Evolutionary conservation across 2,888 invertebrate species (phyloP), one percentile per base, ranked within the genome.

Genomic region (Drosophila meridiana): DNA sequence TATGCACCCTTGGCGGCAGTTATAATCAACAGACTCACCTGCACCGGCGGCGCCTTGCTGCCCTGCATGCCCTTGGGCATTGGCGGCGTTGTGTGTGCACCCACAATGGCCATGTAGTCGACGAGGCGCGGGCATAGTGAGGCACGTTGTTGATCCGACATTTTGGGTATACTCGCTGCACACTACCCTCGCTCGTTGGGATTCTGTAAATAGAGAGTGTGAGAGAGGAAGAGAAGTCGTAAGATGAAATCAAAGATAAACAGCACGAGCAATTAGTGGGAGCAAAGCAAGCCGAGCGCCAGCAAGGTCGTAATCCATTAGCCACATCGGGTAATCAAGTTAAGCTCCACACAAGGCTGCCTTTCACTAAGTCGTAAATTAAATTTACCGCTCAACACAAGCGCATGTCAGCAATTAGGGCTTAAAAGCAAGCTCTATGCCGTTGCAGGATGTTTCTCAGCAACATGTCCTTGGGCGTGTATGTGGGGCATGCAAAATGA

Each of bases 61-160:
- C 91, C 92, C 78, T 95, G 94, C 87, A 95, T 94, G 55, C 95
- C 95, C 65, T 95, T 90, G 60, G 89, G 92, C 68, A 90, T 90
- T 14, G 95, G 95, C 85, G 95, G 94, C 71, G 93, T 95, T 78
- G 97, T 96, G 81, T 97, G 95, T 38, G 97, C 97, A 89, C 99
- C 99, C 88, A 99, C 99, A 91, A 99, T 97, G 87, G 99, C 97
- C 92, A 99, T 94, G 94, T 99, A 99, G 95, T 99, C 99, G 94
- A 97, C 96, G 91, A 97, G 94, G 85, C 97, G 96, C 91, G 97
- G 97, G 93, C 97, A 97, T 89, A 97, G 93, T 91, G 96, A 96
- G 92, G 96, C 96, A 92, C 96, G 96, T 93, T 97, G 97, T 83
- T 95, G 94, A 91, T 96, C 96, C 56, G 93, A 92, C 93, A 93